A percentile compares a stretch with the other conserved stretches of the same genome.
phyloP scores from a whole-genome alignment of 2,888 invertebrate genomes.

The Acronicta alni region DNA sequence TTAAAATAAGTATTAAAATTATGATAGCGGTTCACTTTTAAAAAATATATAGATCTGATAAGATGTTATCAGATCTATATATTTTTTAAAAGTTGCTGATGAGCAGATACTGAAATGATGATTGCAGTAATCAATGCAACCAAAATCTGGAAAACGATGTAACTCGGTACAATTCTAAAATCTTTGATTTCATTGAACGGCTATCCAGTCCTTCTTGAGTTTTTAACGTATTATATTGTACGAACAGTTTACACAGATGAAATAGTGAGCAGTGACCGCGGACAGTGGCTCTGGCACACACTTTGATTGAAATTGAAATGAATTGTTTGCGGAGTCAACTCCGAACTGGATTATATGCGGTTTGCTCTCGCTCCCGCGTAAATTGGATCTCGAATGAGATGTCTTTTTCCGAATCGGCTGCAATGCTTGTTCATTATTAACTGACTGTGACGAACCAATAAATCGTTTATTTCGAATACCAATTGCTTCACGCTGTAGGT shows the following conservation, averaged over 20 bases:
- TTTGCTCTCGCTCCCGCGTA: constrained; percentile 70
- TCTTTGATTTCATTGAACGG: constrained; percentile 23
- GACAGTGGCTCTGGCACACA: constrained; percentile 65
- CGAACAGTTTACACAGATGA: constrained; percentile 33
- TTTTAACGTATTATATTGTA: constrained; percentile 21
- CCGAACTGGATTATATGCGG: constrained; percentile 75
- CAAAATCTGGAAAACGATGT: constrained; percentile 14
- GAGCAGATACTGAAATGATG: constrained; percentile 15
- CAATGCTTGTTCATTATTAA: constrained; percentile 63
- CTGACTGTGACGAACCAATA: constrained; percentile 56
- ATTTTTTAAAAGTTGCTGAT: too few species aligned
- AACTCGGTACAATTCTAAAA: constrained; percentile 13
- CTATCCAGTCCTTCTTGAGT: constrained; percentile 10
- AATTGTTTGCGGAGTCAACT: constrained; percentile 82
- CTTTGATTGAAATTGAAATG: constrained; percentile 82
- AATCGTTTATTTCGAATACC: constrained; percentile 51
- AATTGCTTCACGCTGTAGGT: constrained; percentile 39
- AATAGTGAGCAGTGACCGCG: constrained; percentile 57
- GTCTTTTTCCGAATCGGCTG: constrained; percentile 73
- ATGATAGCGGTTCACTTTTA: too few species aligned
- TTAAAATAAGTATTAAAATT: too few species aligned
- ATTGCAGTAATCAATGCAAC: constrained; percentile 28
- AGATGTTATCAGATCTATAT: too few species aligned
- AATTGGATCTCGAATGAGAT: constrained; percentile 83
- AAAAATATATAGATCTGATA: too few species aligned